Evolutionary conservation across 1,140 invertebrate species (phyloP), one percentile per base, ranked within the genome.

Genomic region (Helicoverpa armigera): DNA sequence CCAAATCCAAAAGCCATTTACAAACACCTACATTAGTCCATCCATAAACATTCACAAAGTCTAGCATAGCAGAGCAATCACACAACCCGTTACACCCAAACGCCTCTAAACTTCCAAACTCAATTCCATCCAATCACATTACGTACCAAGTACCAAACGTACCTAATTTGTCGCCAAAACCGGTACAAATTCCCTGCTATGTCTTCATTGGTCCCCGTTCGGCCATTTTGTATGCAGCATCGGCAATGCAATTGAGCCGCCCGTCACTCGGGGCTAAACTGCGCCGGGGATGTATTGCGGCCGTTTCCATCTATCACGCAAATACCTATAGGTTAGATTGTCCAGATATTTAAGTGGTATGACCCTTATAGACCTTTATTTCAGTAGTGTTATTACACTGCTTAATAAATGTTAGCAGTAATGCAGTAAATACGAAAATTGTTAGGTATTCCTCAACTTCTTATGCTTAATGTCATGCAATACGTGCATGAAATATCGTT

Each of bases 281-380:
- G 75, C 67, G 69, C 65, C 58, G 67, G 84, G 88, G 87, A 90
- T 89, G 84, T 86, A 88, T 88, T 87, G 85, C 86, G 63, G 80
- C 29, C 78, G 84, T 84, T 86, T 85, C 84, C 75, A 84, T 87
- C 81, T 58, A 88, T 88, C 88, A 87, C 83, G 76, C 82, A 83
- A 85, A 90, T 88, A 80, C 82, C 80, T 72, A 60, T 54, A 77
- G 50, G 31, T n/a, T 60, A 58, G 65, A 70, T 60, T 53, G 78
- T 61, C 67, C 43, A 72, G 56, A 72, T 79, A 61, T 77, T 35
- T 2, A 51, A 7, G 61, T 18, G 75, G 67, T 51, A 31, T 18
- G 13, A 9, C 23, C 23, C 23, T 23, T 23, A 23, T 2, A 23
- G 23, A 1, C 23, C 23, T 23, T 23, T 23, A 23, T 23, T 23